Base-by-base conservation (phyloP, 1,140 invertebrate species). In the Diachasmimorpha longicaudata region DNA sequence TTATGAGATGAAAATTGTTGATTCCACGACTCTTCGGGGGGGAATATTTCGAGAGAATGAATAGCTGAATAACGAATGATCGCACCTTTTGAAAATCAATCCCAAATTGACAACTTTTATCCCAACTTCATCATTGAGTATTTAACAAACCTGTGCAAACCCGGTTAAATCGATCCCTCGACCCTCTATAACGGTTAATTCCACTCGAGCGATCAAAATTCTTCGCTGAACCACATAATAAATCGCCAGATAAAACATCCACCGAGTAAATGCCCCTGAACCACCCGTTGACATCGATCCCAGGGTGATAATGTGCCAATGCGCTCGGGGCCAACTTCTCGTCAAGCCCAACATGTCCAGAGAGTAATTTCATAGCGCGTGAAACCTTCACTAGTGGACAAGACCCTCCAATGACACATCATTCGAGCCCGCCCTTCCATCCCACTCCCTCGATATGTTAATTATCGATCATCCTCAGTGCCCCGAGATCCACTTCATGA, bases 391-490 rank as follows among this genome's bases (percentile, higher is more conserved):
- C 44, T 23, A 13, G n/a, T 25, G 21, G 23, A 6, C 58, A 68
- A 37, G 37, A 68, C 66, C 31, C 66, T 68, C 14, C 14, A 55
- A 5, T 36, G 23, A 70, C 58, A n/a, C 31, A 68, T 63, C 55
- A 11, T 3, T 6, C 44, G 21, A 21, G 52, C 16, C 70, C 25
- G 52, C 16, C 70, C 25, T 58, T 72, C 52, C n/a, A 36, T 4
- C 8, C 16, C 52, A 39, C 39, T 39, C 48, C 19, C 36, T 3
- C 11, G 31, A 31, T 31, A 0, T 63, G 19, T 63, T 63, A 68
- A 72, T 72, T 72, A 72, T 72, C 46, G 46, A 72, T 72, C 70
- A 72, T 58, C 52, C 55, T 31, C 52, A 72, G 48, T 19, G 21
- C 42, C 42, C 5, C 16, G 11, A n/a, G n/a, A 46, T 70, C 67